Base-by-base conservation (phyloP, 1,140 invertebrate genomes). In the Drosophila sturtevanti region DNA sequence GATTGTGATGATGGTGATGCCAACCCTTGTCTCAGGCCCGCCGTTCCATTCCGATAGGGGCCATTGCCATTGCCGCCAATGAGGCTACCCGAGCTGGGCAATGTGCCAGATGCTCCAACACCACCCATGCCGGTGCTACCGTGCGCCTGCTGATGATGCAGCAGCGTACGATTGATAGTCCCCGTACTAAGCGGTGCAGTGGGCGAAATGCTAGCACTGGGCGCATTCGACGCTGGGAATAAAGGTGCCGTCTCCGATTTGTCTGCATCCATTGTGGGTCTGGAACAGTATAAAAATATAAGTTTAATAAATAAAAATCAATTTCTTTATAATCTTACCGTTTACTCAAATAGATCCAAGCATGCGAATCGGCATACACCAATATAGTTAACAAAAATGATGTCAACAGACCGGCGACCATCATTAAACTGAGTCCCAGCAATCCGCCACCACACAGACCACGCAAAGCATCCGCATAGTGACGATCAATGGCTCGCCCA, bases 311-410 rank as follows among this genome's bases (percentile, higher is more conserved):
- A 12, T 9, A 1, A 4, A 2, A n/a, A 0, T 2, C 21, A 55
- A 37, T 11, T 60, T 44, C 4, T 11, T 41, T 22, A n/a, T 34
- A 61, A 68, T 31, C 27, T 41, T 74, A 91, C 91, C 90, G 76
- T 92, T 97, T 97, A 91, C 96, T 96, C 76, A 98, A 96, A 90
- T 98, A 98, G 81, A 98, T 98, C 98, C 98, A 99, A 12, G 97
- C 97, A 91, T 98, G 97, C n/a, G 97, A 98, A 91, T 98, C 97
- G 21, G 98, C 95, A 94, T 97, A 97, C 35, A 98, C 97, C 10
- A 98, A 94, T 35, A 98, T 94, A 0, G 97, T 98, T 91, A 98
- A 95, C 72, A 97, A 93, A 48, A 97, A 93, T 61, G 96, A 96
- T 63, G 96, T 95, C 7, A 95, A 93, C 37, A 95, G 92, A 31